Evolutionary conservation across 1,140 invertebrate genomes (phyloP).

Genomic region (Orchesella cincta): DNA sequence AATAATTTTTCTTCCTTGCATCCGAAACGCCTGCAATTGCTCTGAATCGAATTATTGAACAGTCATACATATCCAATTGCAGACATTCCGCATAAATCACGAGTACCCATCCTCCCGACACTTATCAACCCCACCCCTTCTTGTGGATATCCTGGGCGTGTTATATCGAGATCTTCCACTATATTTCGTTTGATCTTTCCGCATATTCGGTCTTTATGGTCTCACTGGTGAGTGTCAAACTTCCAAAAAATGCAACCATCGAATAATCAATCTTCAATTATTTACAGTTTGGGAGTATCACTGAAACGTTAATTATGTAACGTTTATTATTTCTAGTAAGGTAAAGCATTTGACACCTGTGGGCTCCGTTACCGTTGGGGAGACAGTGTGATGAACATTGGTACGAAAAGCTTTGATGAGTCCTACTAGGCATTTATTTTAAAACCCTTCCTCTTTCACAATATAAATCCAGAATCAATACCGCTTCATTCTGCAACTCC

Average conservation of each 20-base stretch:
- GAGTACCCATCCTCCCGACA: not conserved
- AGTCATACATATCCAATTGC: constrained; percentile 2
- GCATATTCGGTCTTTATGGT: constrained; percentile 1
- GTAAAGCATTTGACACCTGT: constrained; percentile 24
- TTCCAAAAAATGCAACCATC: not conserved
- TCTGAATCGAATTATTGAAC: not conserved
- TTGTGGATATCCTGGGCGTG: constrained; percentile 36
- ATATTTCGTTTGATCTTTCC: constrained; percentile 26
- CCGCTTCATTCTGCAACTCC: too few species aligned
- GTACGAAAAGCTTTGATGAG: too few species aligned
- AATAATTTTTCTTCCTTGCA: not conserved
- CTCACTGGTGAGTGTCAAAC: not conserved
- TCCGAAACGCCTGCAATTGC: not conserved
- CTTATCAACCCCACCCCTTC: constrained; percentile 36
- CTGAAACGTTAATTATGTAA: not conserved
- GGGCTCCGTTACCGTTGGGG: constrained; percentile 39
- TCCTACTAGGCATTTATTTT: not conserved
- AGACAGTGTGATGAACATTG: constrained; percentile 35
- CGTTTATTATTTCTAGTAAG: not conserved
- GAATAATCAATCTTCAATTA: not conserved
- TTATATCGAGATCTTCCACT: constrained; percentile 36
- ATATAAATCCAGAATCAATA: too few species aligned
- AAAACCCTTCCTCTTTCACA: not conserved
- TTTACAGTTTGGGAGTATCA: not conserved
- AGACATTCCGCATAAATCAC: constrained; percentile 17